Conservation (phyloP, 2,888 invertebrate genomes). For the Aspidiotus rigidus region DNA sequence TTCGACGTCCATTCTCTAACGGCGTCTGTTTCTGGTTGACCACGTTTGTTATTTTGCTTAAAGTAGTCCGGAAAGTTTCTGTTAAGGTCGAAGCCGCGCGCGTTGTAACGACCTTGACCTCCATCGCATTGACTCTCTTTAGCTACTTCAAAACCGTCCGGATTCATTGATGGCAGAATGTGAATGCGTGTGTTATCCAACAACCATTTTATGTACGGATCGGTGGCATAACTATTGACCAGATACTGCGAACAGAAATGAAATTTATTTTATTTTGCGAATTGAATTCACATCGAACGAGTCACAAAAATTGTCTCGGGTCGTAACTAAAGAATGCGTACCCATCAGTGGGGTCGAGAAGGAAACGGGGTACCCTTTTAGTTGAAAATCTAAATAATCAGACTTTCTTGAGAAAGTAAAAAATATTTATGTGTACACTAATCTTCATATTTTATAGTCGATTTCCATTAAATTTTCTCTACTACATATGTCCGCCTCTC, state of each 20-base stretch:
- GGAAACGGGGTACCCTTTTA: too few species aligned
- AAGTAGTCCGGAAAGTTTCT: slow-evolving; percentile 95
- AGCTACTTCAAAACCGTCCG: slow-evolving; percentile 91
- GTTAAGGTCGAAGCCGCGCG: slow-evolving; percentile 81
- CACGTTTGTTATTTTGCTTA: slow-evolving; percentile 74
- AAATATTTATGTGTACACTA: too few species aligned
- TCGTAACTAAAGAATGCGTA: too few species aligned
- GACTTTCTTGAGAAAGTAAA: too few species aligned
- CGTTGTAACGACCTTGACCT: slow-evolving; percentile 79
- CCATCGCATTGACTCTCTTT: slow-evolving; percentile 81
- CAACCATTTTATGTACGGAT: slow-evolving; percentile 80
- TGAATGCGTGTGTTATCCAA: slow-evolving; percentile 93
- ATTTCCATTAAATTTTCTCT: too few species aligned
- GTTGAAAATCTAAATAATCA: too few species aligned
- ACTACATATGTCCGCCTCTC: too few species aligned
- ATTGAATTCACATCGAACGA: too few species aligned
- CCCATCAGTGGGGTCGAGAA: too few species aligned
- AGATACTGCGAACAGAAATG: slow-evolving; percentile 56
- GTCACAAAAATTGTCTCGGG: too few species aligned
- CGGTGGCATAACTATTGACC: slow-evolving; percentile 69
- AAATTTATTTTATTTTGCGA: not conserved
- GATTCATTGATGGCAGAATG: slow-evolving; percentile 96
- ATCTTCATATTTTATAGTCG: too few species aligned
- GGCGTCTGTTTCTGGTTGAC: slow-evolving; percentile 89
- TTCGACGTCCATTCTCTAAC: slow-evolving; percentile 89